Base-by-base conservation (phyloP, 2,797 vertebrate species). In the Sciurus vulgaris region DNA sequence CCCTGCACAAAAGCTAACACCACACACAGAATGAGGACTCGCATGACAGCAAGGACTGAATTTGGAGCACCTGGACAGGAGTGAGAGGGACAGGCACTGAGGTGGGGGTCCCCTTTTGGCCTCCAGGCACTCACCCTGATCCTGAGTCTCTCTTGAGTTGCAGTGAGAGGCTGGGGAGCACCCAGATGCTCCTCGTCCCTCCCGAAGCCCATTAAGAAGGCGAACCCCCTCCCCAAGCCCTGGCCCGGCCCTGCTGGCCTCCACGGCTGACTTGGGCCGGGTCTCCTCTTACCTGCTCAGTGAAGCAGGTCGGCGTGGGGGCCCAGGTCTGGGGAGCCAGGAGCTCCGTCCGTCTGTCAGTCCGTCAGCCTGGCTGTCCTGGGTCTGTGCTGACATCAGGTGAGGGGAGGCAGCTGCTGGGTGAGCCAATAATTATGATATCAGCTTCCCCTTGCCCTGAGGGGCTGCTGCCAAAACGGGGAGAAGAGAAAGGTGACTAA, bases 251-350 rank as follows among this genome's bases (percentile, higher is more conserved):
- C 96, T 97, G 91, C 98, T 98, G 98, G 98, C 98, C 95, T 98
- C 96, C 98, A 98, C 97, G 98, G 98, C 97, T 98, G 95, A 98
- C 78, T 98, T 98, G 97, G 98, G 89, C 96, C 98, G 93, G 98
- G 98, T 99, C 98, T 98, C 98, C 98, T 98, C 99, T 98, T 99
- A 99, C 99, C 99, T 99, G 98, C 97, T 97, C 98, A 98, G 86
- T 98, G 99, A 99, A 99, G 99, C 98, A 99, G 98, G 98, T 99
- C 98, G 96, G 98, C 98, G 98, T 98, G 95, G 98, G 98, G 98
- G 97, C 98, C 98, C 59, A 88, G 98, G 97, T 98, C 98, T 98
- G 97, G 96, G 97, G 98, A 98, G 98, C 98, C 98, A 97, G 98
- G 96, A 97, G 94, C 96, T 97, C 96, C 87, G 98, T 95, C 96